Evolutionary conservation across 2,888 invertebrate species (phyloP).

Genomic region (Torymus tubicola): DNA sequence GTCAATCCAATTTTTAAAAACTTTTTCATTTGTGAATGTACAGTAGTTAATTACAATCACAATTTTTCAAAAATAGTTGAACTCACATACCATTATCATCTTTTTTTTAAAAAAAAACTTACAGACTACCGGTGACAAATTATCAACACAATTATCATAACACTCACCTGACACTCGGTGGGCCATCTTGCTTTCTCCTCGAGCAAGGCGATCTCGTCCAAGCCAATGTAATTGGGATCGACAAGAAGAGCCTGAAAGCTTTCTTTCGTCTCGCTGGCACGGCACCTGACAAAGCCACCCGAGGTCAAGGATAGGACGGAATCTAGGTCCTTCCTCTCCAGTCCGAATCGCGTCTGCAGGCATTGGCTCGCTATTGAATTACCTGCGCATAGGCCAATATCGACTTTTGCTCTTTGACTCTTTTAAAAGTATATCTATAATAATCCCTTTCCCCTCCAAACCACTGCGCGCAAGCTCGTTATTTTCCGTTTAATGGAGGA

Average conservation of each 20-base stretch:
- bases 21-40: too few relatives aligned
- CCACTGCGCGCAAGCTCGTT: too few relatives aligned
- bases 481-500: too few relatives aligned
- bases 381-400: conserved; percentile 56
- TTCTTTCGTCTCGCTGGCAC: conserved; percentile 63
- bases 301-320: conserved; percentile 64
- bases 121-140: not conserved
- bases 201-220: conserved; percentile 77
- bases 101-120: conserved; percentile 8
- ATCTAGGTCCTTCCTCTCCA: conserved; percentile 63
- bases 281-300: conserved; percentile 63
- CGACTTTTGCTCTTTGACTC: conserved; percentile 41
- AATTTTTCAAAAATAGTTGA: too few relatives aligned
- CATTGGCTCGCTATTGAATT: conserved; percentile 64
- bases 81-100: too few relatives aligned
- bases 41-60: too few relatives aligned
- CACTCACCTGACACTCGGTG: conserved; percentile 88
- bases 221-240: conserved; percentile 59
- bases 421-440: not conserved
- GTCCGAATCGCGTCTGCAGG: conserved; percentile 64
- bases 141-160: too few relatives aligned
- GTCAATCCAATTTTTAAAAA: too few relatives aligned
- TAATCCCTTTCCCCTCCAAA: too few relatives aligned
- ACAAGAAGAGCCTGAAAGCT: conserved; percentile 63
- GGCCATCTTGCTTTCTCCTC: conserved; percentile 88